phyloP scores from a whole-genome alignment of 2,113 vertebrate species.

The Ceratotherium simum region DNA sequence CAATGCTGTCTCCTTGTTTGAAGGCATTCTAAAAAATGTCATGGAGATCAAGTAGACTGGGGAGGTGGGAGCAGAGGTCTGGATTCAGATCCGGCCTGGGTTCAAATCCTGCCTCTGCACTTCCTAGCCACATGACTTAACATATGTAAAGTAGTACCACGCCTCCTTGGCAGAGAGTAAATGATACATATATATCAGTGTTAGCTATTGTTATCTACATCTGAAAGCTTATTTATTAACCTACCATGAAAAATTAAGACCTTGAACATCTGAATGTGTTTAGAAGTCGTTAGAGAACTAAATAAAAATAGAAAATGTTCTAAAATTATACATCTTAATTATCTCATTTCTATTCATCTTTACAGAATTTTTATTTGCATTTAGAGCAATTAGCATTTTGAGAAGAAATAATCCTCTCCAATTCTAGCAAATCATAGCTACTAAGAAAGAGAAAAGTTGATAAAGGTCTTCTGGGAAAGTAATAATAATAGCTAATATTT shows the following conservation, averaged over 20 bases:
- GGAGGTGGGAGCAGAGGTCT: not conserved
- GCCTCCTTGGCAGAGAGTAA: not conserved
- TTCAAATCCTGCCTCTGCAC: not conserved
- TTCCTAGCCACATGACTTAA: not conserved
- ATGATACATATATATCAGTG: not conserved
- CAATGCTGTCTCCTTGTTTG: not conserved
- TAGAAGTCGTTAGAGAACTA: conserved; percentile 61
- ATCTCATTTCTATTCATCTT: conserved; percentile 68
- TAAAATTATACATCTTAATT: conserved; percentile 29
- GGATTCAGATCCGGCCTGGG: not conserved
- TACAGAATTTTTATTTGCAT: conserved; percentile 61
- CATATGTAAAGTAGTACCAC: not conserved
- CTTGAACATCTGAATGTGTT: conserved; percentile 59
- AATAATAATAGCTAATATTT: conserved; percentile 37
- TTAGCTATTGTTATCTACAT: conserved; percentile 9
- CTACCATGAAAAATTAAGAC: conserved; percentile 32
- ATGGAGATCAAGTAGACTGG: not conserved
- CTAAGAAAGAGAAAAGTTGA: conserved; percentile 44
- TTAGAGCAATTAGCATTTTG: conserved; percentile 54
- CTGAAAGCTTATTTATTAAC: conserved; percentile 38
- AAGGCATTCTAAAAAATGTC: not conserved
- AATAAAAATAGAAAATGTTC: conserved; percentile 55
- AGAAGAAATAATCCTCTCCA: conserved; percentile 53
- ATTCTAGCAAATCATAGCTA: conserved; percentile 51
- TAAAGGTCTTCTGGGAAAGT: conserved; percentile 53